Base-by-base conservation (phyloP, 1,140 invertebrate species). In the Plectrocnemia conspersa region DNA sequence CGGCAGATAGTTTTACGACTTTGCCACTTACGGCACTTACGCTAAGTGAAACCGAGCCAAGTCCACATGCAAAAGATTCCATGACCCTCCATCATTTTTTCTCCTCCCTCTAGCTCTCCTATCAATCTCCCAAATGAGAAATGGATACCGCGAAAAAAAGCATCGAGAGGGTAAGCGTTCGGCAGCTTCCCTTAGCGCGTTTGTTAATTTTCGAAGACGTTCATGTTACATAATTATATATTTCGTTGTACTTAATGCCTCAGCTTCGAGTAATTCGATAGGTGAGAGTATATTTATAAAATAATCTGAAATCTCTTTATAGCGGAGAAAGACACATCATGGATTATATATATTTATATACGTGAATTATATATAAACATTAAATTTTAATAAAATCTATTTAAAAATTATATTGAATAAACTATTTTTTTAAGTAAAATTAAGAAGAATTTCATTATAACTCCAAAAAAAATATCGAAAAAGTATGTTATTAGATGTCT, bases 11-110 rank as follows among this genome's bases (percentile, higher is more conserved):
- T 55, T 55, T 55, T 55, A 55, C 44, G 36, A 35, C 53, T 48
- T 47, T 47, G 35, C 44, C 53, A 55, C 53, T 55, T 55, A 48
- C 53, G 27, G 53, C 53, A 55, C 53, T 55, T 55, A 45, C 53
- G 22, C 32, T 55, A 55, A 55, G 53, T 55, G 53, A 55, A 55
- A 55, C 53, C 29, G 47, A 36, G 22, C 47, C 23, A 21, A 50
- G 47, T 50, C 45, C 27, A 16, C 24, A 40, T 42, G 38, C 35
- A 52, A 52, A 40, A 45, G 50, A 44, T 50, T 21, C 9, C 11
- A 22, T 7, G 41, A 22, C n/a, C 19, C 18, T 24, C n/a, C 18
- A 22, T 44, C 5, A 19, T 6, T 44, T 19, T 24, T 5, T 6
- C 6, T 10, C 13, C 10, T 2, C 44, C 27, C 44, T 23, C 27